Base-by-base conservation (phyloP, 2,888 invertebrate genomes). In the Strigamia transsilvanica region DNA sequence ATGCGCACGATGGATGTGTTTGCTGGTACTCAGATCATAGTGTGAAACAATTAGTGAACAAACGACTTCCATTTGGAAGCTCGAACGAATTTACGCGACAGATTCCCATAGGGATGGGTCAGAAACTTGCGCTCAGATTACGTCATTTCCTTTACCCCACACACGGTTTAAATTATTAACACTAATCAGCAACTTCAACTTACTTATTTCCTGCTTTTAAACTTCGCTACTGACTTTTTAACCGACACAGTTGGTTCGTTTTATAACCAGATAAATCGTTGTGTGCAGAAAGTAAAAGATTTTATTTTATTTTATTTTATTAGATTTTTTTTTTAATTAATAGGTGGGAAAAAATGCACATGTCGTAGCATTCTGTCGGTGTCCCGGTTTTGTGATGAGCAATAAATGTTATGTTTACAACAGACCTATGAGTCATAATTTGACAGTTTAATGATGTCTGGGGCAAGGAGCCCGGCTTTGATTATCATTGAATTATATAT, bases 121-220 rank as follows among this genome's bases (percentile, higher is more conserved):
- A 12, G 21, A 66, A 61, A 61, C 18, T 9, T 38, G 38, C 61
- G 12, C 61, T 66, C 61, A 66, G 23, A 21, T 66, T 21, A 66
- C 61, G 61, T 21, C 61, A 66, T 66, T 66, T 66, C 61, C 61
- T 21, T 7, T 66, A 3, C 61, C 46, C 23, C 7, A 66, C 61
- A 66, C 23, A 66, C 61, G 61, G 21, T 66, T 66, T 66, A 66
- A 66, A 66, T 61, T n/a, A 61, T 61, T 15, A n/a, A 61, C 61
- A 9, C 61, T 9, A 23, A 61, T 66, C 61, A 66, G 21, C 6
- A 66, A 66, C 10, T 18, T 12, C 0, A 66, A 66, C 10, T 18
- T 12, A 66, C 61, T 21, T 66, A 21, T 66, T 66, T 21, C 61
- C 21, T 21, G 38, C 38, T 18, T 66, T 66, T 23, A 9, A 46